Evolutionary conservation across 2,888 invertebrate genomes (phyloP), one percentile per base, ranked within the genome.

Genomic region (Matsumyia berberina): DNA sequence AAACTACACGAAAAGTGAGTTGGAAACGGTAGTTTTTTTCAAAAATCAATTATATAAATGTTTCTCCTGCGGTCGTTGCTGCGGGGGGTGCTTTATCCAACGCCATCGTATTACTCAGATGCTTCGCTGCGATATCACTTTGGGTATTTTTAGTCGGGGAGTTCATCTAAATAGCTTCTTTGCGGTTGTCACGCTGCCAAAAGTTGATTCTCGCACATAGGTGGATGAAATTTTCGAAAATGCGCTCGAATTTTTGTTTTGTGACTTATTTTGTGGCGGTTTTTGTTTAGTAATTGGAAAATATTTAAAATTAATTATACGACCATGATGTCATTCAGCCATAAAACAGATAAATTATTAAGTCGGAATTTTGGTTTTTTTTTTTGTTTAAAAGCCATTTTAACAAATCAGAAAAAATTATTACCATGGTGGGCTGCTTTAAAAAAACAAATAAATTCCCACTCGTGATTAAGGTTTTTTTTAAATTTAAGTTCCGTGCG

Each of bases 101-200:
- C 57, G 74, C 64, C 66, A 44, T 46, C 66, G 29, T 51, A 80
- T 85, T 85, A 85, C 74, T 85, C 85, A 85, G 39, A 85, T 85
- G 70, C 80, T 76, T 80, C 39, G 69, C 44, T 76, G 58, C 74
- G 74, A 60, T 76, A 80, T 85, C 74, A 85, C 57, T 76, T 64
- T 62, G 55, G 58, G 44, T 85, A 85, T 85, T 80, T 85, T 85
- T 80, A 85, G 85, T 66, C 39, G 24, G 64, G n/a, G 53, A 78
- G 70, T 85, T 85, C 74, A 80, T 76, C 51, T 74, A 85, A 80
- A 85, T 80, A 74, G 74, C 67, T 67, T 69, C 58, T 53, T 37
- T 35, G 53, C 2, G 49, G 57, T 58, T 85, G 85, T 76, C 80
- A 80, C 70, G 57, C 31, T 85, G 85, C 85, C 85, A 85, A 70